Base-by-base conservation (phyloP, 2,797 vertebrate genomes). In the Champsocephalus esox region DNA sequence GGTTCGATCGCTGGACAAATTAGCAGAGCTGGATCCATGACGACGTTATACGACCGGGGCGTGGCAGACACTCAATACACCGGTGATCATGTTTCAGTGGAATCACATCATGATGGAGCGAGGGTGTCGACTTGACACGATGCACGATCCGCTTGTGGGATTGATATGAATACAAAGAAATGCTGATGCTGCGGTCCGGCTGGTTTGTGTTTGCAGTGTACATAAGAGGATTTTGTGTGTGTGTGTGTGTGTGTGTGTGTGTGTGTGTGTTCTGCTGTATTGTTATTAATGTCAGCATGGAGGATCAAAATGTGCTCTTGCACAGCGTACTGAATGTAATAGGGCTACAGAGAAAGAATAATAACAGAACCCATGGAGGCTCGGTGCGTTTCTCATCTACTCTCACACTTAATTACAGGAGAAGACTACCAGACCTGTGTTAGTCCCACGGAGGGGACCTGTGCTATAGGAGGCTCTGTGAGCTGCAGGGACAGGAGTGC, bases 1-100 rank as follows among this genome's bases (percentile, higher is more conserved):
- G 66, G 76, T 84, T 80, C 79, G 46, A 81, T 85, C 85, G 63
- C 56, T 58, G 77, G 73, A 73, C 50, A 75, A 82, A 89, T 91
- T 86, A 91, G 79, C 60, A 48, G 64, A 58, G 74, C 72, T 72
- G 64, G 55, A 80, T 76, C 70, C 41, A 49, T 60, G 72, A 48
- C 12, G 41, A 17, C 21, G 69, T 66, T 71, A 69, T 81, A 69
- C 55, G 81, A 77, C 52, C 70, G 4, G 67, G 82, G 78, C 45
- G 77, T 63, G 84, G 66, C 44, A 19, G 57, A 17, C 51, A 43
- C 58, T 70, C 79, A 75, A 79, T 84, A 70, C 67, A 59, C 17
- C 14, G 21, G 48, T 19, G 71, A 77, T 87, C 70, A 38, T 34
- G 78, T 88, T 85, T 82, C 79, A 77, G 66, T 24, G 41, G 54